Evolutionary conservation across 30 jellyfish, hydroid and myxozoan genomes (phyloP), one percentile per base, ranked within the genome.

Genomic region (Turritopsis rubra): DNA sequence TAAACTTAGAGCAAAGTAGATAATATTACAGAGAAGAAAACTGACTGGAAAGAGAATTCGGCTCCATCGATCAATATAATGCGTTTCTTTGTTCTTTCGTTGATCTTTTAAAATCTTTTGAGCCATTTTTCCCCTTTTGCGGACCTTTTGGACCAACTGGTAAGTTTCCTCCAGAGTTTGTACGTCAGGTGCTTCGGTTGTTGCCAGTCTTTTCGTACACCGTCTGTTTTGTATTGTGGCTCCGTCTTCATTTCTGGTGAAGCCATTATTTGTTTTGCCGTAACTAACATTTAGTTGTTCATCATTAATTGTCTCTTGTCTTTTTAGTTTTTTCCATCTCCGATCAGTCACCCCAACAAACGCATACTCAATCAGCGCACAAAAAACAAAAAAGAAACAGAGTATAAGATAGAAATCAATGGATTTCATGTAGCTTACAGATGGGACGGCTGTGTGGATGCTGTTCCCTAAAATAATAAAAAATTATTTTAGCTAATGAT

Each of bases 321-420:
- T 68, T 68, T 68, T 16, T 16, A n/a, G 19, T 1, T 68, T 68
- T 27, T 68, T 68, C 77, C 77, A 68, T 54, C 86, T 85, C 26
- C 79, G 72, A 73, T 91, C 96, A 26, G 97, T 91, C n/a, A 86
- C 83, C 29, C 97, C 97, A 31, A 91, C 97, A 0, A 85, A 85
- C 22, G 97, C 97, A 75, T 72, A 91, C 66, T 91, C 97, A 22
- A 83, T 90, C 7, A 91, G 86, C 1, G 97, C 97, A 75, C 93
- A 92, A 74, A 91, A 91, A 1, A 91, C 97, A 52, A 82, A 91
- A 81, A 91, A 65, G 84, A 86, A 86, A 83, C 97, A 91, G 1
- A 89, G 86, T 68, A 91, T 78, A 7, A 91, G 83, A 54, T 91
- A 91, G 66, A 83, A 91, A 68, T 91, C 97, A 41, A 91, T 86